Evolutionary conservation across 2,113 vertebrate species (phyloP), one percentile per base, ranked within the genome.

Genomic region (Hemibagrus wyckioides): DNA sequence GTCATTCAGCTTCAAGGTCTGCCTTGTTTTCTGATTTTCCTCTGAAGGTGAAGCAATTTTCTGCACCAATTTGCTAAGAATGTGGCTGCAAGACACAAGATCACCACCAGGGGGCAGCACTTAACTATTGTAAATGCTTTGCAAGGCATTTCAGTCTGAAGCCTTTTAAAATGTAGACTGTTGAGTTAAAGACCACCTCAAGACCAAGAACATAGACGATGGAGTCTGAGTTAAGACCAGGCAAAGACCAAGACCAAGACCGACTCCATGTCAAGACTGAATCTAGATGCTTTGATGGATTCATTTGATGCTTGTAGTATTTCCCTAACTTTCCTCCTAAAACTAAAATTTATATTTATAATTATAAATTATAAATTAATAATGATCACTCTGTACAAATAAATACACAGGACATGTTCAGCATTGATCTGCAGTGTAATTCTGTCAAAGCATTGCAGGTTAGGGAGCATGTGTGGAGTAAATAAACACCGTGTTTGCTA

Each of bases 101-200:
- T 30, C 25, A 23, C 61, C 85, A 80, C 36, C 25, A 87, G 86
- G 41, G 80, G 80, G 86, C 21, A 87, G 86, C 86, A 87, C 41
- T 87, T 56, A 63, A 63, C 59, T 80, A 83, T 1, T 7, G 63
- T 39, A 36, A 76, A 56, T 13, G 19, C n/a, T 33, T 28, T 50
- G 15, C 15, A 52, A 21, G 44, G 25, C 44, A 10, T 36, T 80
- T 11, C 30, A 21, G n/a, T 7, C 44, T 52, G 25, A 52, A 3
- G 8, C 28, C 39, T 0, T 77, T 50, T 7, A n/a, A 50, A 77
- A 52, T 48, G 4, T 76, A 9, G 8, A 17, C 19, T 41, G 13
- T 14, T 73, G 8, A 3, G 21, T 25, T 76, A 10, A 76, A 41
- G 39, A 39, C 21, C 39, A 41, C 4, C 21, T 41, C 28, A 63